These are phyloP conservation scores for Octodon degus DNA, from an alignment of 2,113 vertebrate genomes.

Conservation along the genomic window DNA sequence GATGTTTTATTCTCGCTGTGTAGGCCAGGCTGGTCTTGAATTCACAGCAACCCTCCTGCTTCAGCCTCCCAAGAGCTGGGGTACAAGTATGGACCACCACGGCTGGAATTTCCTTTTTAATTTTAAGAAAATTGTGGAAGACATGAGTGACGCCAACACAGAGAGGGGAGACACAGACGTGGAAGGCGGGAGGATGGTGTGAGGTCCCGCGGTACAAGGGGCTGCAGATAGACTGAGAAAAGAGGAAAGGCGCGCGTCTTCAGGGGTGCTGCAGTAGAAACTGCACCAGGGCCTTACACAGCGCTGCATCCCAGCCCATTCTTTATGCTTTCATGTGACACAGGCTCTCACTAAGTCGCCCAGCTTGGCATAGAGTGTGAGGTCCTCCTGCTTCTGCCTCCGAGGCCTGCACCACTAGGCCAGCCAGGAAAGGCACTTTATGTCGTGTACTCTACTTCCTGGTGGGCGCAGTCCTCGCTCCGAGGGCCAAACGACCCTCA, in stretches of 20 bases:
- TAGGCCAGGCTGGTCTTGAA: background rate
- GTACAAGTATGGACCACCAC: background rate
- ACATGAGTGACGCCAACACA: background rate
- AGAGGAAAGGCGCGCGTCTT: background rate
- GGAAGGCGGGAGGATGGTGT: background rate
- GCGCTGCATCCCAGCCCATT: background rate
- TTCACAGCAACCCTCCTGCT: background rate
- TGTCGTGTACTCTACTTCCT: background rate
- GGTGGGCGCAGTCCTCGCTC: background rate
- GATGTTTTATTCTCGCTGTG: background rate
- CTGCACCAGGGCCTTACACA: background rate
- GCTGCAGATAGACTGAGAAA: background rate
- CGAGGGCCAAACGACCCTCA: background rate
- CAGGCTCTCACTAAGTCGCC: background rate
- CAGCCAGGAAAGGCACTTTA: background rate
- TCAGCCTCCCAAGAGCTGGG: background rate
- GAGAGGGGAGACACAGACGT: background rate
- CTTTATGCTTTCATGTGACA: background rate
- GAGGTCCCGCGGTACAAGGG: background rate
- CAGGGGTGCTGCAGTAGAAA: background rate
- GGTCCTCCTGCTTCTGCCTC: background rate
- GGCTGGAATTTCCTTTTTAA: background rate
- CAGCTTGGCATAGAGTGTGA: background rate
- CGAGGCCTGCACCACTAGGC: background rate
- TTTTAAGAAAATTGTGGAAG: background rate